Conservation (phyloP, 2,797 vertebrate genomes). For the Acipenser oxyrinchus region DNA sequence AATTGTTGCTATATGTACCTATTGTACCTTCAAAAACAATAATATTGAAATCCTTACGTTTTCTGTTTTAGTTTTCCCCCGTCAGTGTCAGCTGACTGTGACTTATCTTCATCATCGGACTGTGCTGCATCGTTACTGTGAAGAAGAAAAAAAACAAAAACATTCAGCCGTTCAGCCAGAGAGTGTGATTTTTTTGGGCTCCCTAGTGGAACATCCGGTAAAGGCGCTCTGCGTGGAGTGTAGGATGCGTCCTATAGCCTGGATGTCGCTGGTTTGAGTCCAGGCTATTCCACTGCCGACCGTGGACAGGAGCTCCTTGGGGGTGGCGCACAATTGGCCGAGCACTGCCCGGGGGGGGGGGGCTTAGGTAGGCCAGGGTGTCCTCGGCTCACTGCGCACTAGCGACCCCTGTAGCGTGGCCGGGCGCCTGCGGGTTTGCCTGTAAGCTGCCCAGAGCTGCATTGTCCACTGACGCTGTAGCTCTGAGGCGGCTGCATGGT, state of each 20-base stretch:
- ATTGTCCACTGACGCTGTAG: no score
- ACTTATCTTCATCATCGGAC: conserved; percentile 94
- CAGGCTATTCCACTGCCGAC: no score
- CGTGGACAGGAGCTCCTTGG: neutral
- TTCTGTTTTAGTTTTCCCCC: conserved; percentile 94
- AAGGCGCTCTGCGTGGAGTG: conserved; percentile 7
- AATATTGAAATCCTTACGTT: conserved; percentile 66
- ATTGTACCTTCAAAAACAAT: no score
- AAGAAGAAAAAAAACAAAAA: conserved; percentile 28
- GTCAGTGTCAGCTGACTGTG: conserved; percentile 78
- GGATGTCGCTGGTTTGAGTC: conserved; percentile 8
- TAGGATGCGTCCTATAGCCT: conserved; percentile 7
- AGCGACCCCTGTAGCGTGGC: no score
- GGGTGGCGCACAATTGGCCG: neutral
- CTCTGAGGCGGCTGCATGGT: no score
- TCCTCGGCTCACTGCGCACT: no score
- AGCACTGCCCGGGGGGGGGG: no score
- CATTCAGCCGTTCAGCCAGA: conserved; percentile 1
- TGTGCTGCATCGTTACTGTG: conserved; percentile 86
- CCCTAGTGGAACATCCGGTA: neutral
- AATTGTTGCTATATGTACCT: no score
- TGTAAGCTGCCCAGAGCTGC: no score
- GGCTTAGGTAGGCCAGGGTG: no score
- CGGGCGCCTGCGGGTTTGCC: no score
- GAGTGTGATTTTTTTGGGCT: no score